phyloP scores from a whole-genome alignment of 2,888 invertebrate species.

The Parapristionchus giblindavisi region DNA sequence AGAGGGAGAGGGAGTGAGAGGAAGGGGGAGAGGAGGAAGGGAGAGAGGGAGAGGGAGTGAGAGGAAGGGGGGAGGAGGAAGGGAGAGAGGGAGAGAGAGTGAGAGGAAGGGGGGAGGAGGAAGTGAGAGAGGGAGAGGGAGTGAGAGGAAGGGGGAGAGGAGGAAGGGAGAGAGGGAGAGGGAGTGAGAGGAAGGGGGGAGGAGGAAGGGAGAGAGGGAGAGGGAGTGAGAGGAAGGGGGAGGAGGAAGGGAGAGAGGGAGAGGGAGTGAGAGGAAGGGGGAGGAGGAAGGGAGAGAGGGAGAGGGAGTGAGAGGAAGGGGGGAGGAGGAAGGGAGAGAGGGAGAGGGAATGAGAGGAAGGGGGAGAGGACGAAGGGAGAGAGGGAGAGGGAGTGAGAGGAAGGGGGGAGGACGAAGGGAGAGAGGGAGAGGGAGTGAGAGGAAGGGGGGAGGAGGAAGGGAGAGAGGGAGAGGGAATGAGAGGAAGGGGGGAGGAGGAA shows the following conservation, averaged over 20 bases:
- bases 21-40: neutral
- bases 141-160: too few relatives aligned
- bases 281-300: slow-evolving; percentile 27
- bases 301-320: neutral
- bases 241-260: neutral
- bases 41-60: neutral
- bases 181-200: neutral
- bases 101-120: slow-evolving; percentile 9
- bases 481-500: too few relatives aligned
- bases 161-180: slow-evolving; percentile 5
- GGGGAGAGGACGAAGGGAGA: neutral
- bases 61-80: neutral
- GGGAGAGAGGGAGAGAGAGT: neutral
- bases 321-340: neutral
- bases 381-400: neutral
- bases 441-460: too few relatives aligned
- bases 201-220: slow-evolving; percentile 2
- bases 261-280: slow-evolving; percentile 12
- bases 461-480: too few relatives aligned
- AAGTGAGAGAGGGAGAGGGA: too few relatives aligned
- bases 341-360: neutral
- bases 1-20: neutral
- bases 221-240: neutral
- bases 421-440: too few relatives aligned
- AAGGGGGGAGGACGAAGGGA: neutral